phyloP scores from a whole-genome alignment of 2,888 invertebrate genomes.

The Theretra japonica region DNA sequence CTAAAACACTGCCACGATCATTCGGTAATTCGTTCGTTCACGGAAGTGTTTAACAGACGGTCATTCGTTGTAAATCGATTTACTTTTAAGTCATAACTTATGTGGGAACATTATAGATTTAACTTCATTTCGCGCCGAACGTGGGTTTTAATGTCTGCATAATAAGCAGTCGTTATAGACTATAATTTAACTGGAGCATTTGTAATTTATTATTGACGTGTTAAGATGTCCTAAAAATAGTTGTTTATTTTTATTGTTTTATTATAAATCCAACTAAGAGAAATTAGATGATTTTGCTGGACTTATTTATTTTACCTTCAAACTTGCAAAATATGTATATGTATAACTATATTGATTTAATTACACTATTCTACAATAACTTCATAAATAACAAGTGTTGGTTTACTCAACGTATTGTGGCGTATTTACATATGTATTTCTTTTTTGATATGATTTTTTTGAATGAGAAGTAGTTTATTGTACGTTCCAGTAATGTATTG shows the following conservation, averaged over 20 bases:
- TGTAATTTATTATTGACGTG: slow-evolving; percentile 30
- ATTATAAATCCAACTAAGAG: too few species aligned
- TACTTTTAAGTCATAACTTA: slow-evolving; percentile 50
- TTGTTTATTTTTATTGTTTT: too few species aligned
- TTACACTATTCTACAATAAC: too few species aligned
- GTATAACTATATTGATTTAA: too few species aligned
- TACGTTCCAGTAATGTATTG: slow-evolving; percentile 54
- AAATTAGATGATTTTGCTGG: too few species aligned
- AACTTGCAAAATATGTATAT: too few species aligned
- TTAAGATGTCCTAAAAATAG: slow-evolving; percentile 31
- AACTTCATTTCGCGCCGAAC: slow-evolving; percentile 31
- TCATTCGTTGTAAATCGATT: slow-evolving; percentile 59
- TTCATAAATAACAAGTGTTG: too few species aligned
- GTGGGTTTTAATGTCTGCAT: slow-evolving; percentile 23
- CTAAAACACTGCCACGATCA: slow-evolving; percentile 72
- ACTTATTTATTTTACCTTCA: too few species aligned
- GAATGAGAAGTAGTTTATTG: too few species aligned
- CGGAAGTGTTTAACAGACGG: slow-evolving; percentile 74
- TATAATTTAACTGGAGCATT: slow-evolving; percentile 26
- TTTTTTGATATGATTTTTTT: too few species aligned
- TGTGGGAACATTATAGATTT: slow-evolving; percentile 43
- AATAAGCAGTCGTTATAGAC: slow-evolving; percentile 13
- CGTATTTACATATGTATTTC: too few species aligned
- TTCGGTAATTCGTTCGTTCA: slow-evolving; percentile 71
- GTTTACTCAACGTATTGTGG: too few species aligned